A percentile compares a stretch with the other conserved stretches of the same genome.
These are phyloP conservation scores for Hydrophis major DNA, from an alignment of 2,797 vertebrate species.

Conservation along the genomic window DNA sequence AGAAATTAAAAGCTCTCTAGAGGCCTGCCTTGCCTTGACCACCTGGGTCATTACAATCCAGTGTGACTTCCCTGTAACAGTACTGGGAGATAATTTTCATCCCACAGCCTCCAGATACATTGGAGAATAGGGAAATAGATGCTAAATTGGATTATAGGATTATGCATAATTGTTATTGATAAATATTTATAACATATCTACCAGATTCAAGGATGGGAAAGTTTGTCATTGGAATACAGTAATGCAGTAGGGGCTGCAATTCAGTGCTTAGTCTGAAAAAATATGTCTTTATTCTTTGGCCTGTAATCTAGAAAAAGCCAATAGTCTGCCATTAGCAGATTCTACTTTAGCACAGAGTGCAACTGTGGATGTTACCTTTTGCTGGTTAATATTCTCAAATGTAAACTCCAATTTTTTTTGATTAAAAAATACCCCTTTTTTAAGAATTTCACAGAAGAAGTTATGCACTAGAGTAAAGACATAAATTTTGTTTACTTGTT, in stretches of 20 bases:
- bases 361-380: not conserved
- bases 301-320: not conserved
- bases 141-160: not conserved
- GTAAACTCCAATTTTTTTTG: not conserved
- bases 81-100: not conserved
- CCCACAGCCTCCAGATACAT: not conserved
- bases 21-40: too few species aligned
- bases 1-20: too few species aligned
- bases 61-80: not conserved
- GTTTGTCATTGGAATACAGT: not conserved
- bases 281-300: not conserved
- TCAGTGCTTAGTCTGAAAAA: not conserved
- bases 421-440: not conserved
- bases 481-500: not conserved
- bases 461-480: not conserved
- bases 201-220: not conserved
- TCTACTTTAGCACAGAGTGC: not conserved
- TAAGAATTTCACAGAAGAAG: not conserved
- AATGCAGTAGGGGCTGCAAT: not conserved
- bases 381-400: not conserved
- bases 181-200: not conserved
- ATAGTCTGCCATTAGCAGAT: not conserved
- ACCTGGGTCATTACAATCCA: not conserved
- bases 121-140: not conserved
- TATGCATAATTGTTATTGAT: not conserved